Conservation (phyloP, 2,797 vertebrate species). For the Sandelia bainsii region DNA sequence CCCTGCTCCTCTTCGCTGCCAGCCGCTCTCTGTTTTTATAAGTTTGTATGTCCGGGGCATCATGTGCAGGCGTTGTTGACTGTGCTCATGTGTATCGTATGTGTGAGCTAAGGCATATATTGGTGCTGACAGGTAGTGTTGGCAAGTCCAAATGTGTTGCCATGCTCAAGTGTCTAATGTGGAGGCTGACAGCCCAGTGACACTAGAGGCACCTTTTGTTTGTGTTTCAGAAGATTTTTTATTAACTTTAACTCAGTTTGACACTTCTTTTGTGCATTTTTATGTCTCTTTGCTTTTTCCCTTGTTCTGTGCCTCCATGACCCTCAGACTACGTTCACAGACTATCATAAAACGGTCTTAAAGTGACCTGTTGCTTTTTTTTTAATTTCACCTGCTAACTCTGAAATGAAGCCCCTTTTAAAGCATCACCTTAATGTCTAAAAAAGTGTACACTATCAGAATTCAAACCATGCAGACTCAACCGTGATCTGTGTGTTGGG, state of each 20-base stretch:
- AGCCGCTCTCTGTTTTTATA: conserved; percentile 20
- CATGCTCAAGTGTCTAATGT: conserved; percentile 46
- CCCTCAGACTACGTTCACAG: conserved; percentile 30
- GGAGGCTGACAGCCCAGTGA: conserved; percentile 46
- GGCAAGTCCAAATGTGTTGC: conserved; percentile 56
- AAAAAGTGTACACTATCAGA: neutral
- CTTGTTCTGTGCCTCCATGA: conserved; percentile 8
- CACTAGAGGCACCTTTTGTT: conserved; percentile 35
- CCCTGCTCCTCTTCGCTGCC: conserved; percentile 6
- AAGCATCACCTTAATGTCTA: conserved; percentile 1
- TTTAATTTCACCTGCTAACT: conserved; percentile 31
- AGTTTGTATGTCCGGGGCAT: neutral
- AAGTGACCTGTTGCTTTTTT: conserved; percentile 24
- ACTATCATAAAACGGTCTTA: conserved; percentile 19
- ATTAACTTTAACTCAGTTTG: conserved; percentile 32
- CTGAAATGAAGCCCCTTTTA: conserved; percentile 18
- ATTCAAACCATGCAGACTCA: neutral
- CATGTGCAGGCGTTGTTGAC: neutral
- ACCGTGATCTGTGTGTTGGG: neutral
- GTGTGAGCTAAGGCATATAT: conserved; percentile 33
- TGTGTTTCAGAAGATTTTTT: conserved; percentile 29
- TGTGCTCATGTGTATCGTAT: neutral
- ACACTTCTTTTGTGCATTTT: conserved; percentile 28
- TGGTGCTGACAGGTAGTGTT: conserved; percentile 61
- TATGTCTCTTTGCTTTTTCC: conserved; percentile 7